A percentile compares a stretch with the other conserved stretches of the same genome.
phyloP scores from a whole-genome alignment of 2,888 invertebrate genomes.

The Biston betularia region DNA sequence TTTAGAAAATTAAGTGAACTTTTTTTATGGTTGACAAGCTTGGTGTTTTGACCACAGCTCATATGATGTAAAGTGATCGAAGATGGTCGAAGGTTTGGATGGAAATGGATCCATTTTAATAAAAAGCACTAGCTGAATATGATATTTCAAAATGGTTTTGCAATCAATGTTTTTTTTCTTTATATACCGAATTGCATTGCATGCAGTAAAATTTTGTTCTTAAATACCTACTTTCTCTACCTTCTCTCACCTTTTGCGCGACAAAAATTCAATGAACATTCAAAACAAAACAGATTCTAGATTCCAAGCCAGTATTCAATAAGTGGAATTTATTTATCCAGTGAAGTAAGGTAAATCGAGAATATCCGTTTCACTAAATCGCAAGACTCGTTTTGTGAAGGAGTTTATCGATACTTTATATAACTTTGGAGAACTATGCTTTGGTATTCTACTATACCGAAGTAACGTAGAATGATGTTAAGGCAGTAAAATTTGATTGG shows the following conservation, averaged over 20 bases:
- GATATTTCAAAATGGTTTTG: too few species aligned
- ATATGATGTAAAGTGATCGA: too few species aligned
- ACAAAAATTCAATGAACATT: conserved; percentile 15
- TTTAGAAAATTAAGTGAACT: too few species aligned
- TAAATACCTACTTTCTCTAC: neutral
- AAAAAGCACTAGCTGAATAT: too few species aligned
- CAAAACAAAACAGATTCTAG: conserved; percentile 11
- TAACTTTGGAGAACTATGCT: conserved; percentile 2
- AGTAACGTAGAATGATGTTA: conserved; percentile 1
- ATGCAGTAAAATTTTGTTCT: neutral
- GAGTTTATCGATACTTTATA: conserved; percentile 21
- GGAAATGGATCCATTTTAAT: too few species aligned
- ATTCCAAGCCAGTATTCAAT: conserved; percentile 6
- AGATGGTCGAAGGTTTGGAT: neutral
- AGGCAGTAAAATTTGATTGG: conserved; percentile 10
- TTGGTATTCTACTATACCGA: conserved; percentile 10
- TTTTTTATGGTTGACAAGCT: too few species aligned
- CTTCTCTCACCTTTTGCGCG: neutral
- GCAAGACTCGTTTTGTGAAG: conserved; percentile 1
- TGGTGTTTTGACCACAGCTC: too few species aligned
- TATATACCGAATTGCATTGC: neutral
- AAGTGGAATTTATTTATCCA: conserved; percentile 14
- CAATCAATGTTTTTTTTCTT: too few species aligned
- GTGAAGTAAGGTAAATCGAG: conserved; percentile 9
- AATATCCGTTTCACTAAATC: conserved; percentile 12